A percentile compares a stretch with the other conserved stretches of the same genome.
phyloP scores from a whole-genome alignment of 2,888 invertebrate species.

The Epinotia demarniana region DNA sequence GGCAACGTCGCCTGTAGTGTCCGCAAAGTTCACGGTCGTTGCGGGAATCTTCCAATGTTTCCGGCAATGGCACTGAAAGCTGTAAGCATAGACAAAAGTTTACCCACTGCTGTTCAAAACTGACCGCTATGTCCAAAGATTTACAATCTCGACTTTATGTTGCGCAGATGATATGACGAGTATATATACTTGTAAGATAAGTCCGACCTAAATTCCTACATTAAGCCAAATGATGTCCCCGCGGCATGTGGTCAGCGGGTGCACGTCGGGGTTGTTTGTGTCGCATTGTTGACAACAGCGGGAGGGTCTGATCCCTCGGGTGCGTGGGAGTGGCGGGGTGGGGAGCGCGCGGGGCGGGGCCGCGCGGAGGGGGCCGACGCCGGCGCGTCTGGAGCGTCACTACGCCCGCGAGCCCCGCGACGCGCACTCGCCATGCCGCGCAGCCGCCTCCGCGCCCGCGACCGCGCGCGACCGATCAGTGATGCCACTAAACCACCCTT shows the following conservation, averaged over 20 bases:
- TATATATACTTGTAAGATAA: background rate
- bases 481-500: constrained; percentile 75
- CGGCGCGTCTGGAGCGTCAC: constrained; percentile 71
- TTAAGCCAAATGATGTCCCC: constrained; percentile 15
- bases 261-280: constrained; percentile 18
- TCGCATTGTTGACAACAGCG: constrained; percentile 43
- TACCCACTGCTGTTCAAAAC: background rate
- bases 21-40: too few species aligned
- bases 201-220: background rate
- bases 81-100: background rate
- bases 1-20: too few species aligned
- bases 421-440: constrained; percentile 67
- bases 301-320: constrained; percentile 37
- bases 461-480: constrained; percentile 65
- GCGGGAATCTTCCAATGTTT: too few species aligned
- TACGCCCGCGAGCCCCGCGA: constrained; percentile 70
- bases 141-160: background rate
- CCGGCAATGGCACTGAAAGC: too few species aligned
- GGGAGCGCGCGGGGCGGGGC: constrained; percentile 50
- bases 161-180: background rate
- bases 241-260: background rate
- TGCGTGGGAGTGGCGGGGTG: constrained; percentile 48
- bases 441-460: constrained; percentile 45
- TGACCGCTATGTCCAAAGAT: background rate
- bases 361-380: constrained; percentile 60